Evolutionary conservation across 1,140 invertebrate species (phyloP).

Genomic region (Zaprionus africanus): DNA sequence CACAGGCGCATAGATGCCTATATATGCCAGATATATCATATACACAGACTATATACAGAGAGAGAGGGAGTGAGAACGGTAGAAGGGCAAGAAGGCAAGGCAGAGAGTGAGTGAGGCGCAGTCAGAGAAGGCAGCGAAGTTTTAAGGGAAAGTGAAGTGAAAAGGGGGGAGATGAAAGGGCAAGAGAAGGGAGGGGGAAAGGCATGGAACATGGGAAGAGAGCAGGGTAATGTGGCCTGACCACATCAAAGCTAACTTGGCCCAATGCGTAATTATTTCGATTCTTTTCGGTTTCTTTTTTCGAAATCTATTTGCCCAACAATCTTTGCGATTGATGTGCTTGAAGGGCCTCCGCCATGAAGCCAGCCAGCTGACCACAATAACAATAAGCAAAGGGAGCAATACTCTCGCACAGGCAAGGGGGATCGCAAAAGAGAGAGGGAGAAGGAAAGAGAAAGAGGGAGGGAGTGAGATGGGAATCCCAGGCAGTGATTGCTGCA

Average conservation of each 20-base stretch:
- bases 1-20: slow-evolving; percentile 4
- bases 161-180: not conserved
- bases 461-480: too few species aligned
- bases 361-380: slow-evolving; percentile 2
- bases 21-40: not conserved
- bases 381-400: not conserved
- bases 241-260: slow-evolving; percentile 42
- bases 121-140: not conserved
- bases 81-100: too few species aligned
- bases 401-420: not conserved
- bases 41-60: not conserved
- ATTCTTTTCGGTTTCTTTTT: slow-evolving; percentile 19
- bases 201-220: not conserved
- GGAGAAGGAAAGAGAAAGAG: too few species aligned
- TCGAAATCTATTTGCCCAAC: slow-evolving; percentile 36
- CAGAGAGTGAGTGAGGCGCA: not conserved
- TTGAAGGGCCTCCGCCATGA: not conserved
- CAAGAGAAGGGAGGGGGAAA: not conserved
- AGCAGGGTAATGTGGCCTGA: not conserved
- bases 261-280: slow-evolving; percentile 39
- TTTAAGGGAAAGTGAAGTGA: not conserved
- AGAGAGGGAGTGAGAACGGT: not conserved
- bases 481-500: too few species aligned
- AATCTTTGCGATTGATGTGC: slow-evolving; percentile 12
- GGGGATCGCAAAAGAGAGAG: too few species aligned